phyloP scores from a whole-genome alignment of 92 coral and sea anemone species.

The Heliopora coerulea region DNA sequence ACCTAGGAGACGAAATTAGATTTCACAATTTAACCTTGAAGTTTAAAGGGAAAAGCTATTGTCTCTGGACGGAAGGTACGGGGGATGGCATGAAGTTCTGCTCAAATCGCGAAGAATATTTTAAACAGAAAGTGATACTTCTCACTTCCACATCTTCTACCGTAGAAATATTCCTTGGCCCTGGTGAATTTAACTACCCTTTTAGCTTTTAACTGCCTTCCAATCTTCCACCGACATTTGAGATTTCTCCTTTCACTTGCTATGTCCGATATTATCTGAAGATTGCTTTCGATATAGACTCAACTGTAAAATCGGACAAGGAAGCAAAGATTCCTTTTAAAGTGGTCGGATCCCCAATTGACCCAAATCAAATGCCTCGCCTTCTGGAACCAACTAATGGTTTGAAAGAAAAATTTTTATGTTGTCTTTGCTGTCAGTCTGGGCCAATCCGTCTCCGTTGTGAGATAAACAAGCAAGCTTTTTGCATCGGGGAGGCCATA shows the following conservation, averaged over 20 bases:
- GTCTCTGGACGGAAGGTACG: not conserved
- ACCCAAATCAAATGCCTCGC: not conserved
- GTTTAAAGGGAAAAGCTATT: conserved; percentile 11
- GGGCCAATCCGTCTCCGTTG: not conserved
- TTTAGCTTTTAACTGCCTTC: not conserved
- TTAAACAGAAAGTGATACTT: conserved; percentile 4
- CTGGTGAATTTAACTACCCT: conserved; percentile 10
- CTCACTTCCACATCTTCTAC: not conserved
- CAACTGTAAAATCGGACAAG: not conserved
- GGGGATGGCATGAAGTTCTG: not conserved
- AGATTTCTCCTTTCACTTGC: not conserved
- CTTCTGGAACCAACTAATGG: not conserved
- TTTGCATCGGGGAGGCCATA: not conserved
- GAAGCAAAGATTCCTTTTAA: conserved; percentile 4
- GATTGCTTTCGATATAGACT: not conserved
- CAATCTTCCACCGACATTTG: conserved; percentile 12
- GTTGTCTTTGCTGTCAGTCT: not conserved
- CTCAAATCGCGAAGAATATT: conserved; percentile 10
- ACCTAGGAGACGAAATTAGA: not conserved
- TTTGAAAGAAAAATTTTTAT: not conserved
- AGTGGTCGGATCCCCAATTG: not conserved
- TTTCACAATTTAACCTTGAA: not conserved
- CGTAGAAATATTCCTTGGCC: not conserved
- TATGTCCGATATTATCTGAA: conserved; percentile 20
- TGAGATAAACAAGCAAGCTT: conserved; percentile 15